A percentile compares a stretch with the other conserved stretches of the same genome.
Evolutionary conservation across 2,888 invertebrate species (phyloP).

Genomic region (Aromia moschata): DNA sequence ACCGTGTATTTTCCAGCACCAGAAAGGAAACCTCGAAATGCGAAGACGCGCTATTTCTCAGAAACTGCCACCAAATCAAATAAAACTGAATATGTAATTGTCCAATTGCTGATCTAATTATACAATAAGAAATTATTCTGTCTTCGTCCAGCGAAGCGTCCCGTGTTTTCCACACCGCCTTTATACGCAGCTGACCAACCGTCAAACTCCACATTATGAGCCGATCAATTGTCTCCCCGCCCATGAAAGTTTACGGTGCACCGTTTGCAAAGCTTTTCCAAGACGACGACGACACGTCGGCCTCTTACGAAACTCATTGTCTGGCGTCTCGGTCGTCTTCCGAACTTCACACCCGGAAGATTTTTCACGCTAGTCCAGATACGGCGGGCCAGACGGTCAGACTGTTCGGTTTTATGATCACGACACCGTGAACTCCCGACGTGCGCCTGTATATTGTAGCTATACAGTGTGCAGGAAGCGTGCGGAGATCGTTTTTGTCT

Average conservation of each 20-base stretch:
- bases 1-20: too few species aligned
- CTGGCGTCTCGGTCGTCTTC: slow-evolving; percentile 38
- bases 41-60: too few species aligned
- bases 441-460: slow-evolving; percentile 47
- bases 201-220: slow-evolving; percentile 18
- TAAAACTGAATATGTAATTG: too few species aligned
- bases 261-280: slow-evolving; percentile 21
- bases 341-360: slow-evolving; percentile 45
- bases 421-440: slow-evolving; percentile 44
- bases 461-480: slow-evolving; percentile 52
- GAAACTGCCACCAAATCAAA: too few species aligned
- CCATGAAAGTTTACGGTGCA: slow-evolving; percentile 25
- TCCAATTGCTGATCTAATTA: too few species aligned
- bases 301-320: slow-evolving; percentile 25
- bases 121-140: too few species aligned
- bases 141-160: too few species aligned
- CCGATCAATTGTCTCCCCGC: slow-evolving; percentile 19
- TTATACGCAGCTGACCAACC: slow-evolving; percentile 5
- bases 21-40: too few species aligned
- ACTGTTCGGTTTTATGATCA: slow-evolving; percentile 48
- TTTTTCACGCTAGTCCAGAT: slow-evolving; percentile 46
- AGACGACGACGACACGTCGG: slow-evolving; percentile 15
- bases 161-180: background rate
- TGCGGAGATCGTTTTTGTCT: slow-evolving; percentile 39
- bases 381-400: slow-evolving; percentile 43